Conservation (phyloP, 2,113 vertebrate species). For the Carlito syrichta region DNA sequence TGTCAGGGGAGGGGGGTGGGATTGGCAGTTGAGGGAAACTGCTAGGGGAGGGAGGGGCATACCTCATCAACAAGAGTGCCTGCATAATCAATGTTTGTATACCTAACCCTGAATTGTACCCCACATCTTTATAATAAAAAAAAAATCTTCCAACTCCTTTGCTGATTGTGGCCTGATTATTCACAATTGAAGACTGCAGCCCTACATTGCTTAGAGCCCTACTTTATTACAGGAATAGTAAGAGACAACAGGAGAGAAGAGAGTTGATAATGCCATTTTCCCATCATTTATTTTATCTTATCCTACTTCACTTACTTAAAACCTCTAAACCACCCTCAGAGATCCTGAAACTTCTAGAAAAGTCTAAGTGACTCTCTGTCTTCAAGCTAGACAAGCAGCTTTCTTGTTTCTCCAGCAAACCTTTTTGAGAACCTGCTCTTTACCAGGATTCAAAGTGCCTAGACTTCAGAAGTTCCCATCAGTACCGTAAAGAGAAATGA, state of each 20-base stretch:
- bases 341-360: neutral
- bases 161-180: neutral
- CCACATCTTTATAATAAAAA: too few species aligned
- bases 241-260: neutral
- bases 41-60: too few species aligned
- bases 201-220: neutral
- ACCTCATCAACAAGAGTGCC: too few species aligned
- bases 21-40: too few species aligned
- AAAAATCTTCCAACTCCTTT: neutral
- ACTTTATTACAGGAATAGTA: neutral
- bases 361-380: neutral
- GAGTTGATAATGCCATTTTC: neutral
- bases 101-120: too few species aligned
- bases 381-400: neutral
- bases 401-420: neutral
- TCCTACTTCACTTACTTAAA: neutral
- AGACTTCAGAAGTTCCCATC: neutral
- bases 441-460: neutral
- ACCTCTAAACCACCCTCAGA: neutral
- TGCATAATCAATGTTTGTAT: too few species aligned
- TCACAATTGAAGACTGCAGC: neutral
- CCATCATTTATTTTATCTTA: neutral
- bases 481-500: conserved; percentile 24
- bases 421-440: neutral
- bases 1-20: too few species aligned